phyloP scores from a whole-genome alignment of 2,888 invertebrate genomes.

The Ophioninae sp. region DNA sequence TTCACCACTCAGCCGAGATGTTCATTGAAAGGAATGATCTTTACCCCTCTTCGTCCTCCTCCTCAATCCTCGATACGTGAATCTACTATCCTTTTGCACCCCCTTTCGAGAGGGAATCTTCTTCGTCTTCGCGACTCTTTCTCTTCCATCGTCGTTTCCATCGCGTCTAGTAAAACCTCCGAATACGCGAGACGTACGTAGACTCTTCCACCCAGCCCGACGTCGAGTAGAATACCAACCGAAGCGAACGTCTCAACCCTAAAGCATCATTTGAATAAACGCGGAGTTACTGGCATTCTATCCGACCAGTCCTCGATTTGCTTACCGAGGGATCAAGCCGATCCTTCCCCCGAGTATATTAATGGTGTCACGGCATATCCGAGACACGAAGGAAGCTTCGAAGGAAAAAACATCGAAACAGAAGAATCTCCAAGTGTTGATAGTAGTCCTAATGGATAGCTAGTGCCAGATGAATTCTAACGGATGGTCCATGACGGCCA shows the following conservation, averaged over 20 bases:
- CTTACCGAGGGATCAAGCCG: constrained; percentile 32
- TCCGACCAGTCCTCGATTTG: constrained; percentile 30
- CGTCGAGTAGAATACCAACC: constrained; percentile 68
- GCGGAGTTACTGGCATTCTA: constrained; percentile 73
- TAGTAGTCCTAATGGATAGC: constrained; percentile 1
- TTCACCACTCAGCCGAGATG: constrained; percentile 68
- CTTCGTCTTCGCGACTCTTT: constrained; percentile 61
- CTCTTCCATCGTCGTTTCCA: constrained; percentile 62
- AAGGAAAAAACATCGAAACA: neutral
- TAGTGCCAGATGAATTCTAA: neutral
- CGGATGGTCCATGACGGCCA: neutral
- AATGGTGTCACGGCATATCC: constrained; percentile 30
- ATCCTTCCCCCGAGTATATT: constrained; percentile 39
- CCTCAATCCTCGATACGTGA: constrained; percentile 44
- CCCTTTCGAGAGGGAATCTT: constrained; percentile 63
- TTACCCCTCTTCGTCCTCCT: constrained; percentile 63
- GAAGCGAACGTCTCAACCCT: constrained; percentile 70
- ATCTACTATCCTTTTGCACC: constrained; percentile 61
- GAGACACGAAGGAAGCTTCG: constrained; percentile 17
- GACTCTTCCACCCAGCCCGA: constrained; percentile 55
- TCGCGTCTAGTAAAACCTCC: constrained; percentile 37
- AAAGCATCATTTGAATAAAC: constrained; percentile 80
- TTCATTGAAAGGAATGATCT: constrained; percentile 79
- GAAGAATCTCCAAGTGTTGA: constrained; percentile 3
- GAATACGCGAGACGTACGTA: constrained; percentile 74